A percentile compares a stretch with the other conserved stretches of the same genome.
Evolutionary conservation across 92 coral and sea anemone genomes (phyloP).

Genomic region (Parazoanthus swiftii): DNA sequence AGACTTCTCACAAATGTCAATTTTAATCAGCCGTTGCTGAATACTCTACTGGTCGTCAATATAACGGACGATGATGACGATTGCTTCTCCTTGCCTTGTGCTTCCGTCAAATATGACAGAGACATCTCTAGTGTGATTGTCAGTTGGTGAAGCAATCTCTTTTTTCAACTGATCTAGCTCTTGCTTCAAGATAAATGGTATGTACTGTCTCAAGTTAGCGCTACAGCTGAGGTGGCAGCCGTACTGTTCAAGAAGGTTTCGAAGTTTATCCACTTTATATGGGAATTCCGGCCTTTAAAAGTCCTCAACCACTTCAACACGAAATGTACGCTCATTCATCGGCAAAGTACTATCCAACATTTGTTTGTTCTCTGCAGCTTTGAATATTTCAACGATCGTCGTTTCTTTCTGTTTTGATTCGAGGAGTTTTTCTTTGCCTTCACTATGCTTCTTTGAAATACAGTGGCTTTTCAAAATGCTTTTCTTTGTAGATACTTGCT

Average conservation of each 20-base stretch:
- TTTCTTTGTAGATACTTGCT: conserved; percentile 31
- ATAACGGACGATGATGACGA: conserved; percentile 25
- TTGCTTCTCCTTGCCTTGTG: conserved; percentile 42
- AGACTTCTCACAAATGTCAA: neutral
- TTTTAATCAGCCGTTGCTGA: conserved; percentile 30
- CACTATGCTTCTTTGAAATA: conserved; percentile 27
- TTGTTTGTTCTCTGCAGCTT: neutral
- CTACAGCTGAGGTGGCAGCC: neutral
- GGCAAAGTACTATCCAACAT: neutral
- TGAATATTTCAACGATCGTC: neutral
- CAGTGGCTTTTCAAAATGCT: conserved; percentile 33
- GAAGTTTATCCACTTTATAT: neutral
- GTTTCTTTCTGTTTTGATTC: conserved; percentile 1
- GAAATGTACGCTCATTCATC: neutral
- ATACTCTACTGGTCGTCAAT: conserved; percentile 28
- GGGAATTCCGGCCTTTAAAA: neutral
- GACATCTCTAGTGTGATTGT: conserved; percentile 21
- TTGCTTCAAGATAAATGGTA: conserved; percentile 24
- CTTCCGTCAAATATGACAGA: conserved; percentile 39
- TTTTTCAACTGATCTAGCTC: conserved; percentile 18
- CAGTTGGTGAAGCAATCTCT: conserved; percentile 11
- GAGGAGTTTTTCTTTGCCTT: conserved; percentile 31
- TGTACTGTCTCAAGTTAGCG: neutral
- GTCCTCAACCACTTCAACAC: conserved; percentile 4
- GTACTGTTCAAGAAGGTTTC: neutral